phyloP scores from a whole-genome alignment of 1,140 invertebrate species.

The Drosophila willistoni region DNA sequence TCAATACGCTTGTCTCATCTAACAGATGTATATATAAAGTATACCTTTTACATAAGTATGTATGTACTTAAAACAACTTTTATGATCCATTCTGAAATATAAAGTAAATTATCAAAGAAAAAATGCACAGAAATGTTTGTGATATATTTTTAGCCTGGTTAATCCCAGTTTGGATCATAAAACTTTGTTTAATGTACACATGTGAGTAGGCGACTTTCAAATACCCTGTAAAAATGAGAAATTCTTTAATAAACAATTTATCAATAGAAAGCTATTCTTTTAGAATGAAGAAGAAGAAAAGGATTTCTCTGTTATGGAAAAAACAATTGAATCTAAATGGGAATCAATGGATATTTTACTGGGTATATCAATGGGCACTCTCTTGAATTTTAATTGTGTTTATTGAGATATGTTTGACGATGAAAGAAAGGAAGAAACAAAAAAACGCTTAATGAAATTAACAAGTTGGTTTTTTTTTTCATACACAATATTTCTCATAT shows the following conservation, averaged over 20 bases:
- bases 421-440: neutral
- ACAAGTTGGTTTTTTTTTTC: constrained; percentile 32
- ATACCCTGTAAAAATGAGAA: neutral
- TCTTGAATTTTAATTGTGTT: neutral
- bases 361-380: neutral
- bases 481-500: constrained; percentile 18
- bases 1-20: constrained; percentile 1
- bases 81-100: constrained; percentile 5
- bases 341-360: neutral
- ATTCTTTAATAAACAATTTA: too few relatives aligned
- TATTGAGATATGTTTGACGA: constrained; percentile 5
- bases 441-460: constrained; percentile 42
- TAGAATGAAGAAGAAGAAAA: too few relatives aligned
- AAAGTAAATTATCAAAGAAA: neutral
- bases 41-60: neutral
- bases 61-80: neutral
- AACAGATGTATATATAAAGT: neutral
- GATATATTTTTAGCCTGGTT: constrained; percentile 4
- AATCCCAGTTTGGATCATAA: neutral
- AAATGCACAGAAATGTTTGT: neutral
- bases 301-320: too few relatives aligned
- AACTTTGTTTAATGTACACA: too few relatives aligned
- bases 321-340: too few relatives aligned
- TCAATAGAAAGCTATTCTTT: too few relatives aligned
- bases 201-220: neutral